Evolutionary conservation across 2,888 invertebrate species (phyloP).

Genomic region (Eudemis profundana): DNA sequence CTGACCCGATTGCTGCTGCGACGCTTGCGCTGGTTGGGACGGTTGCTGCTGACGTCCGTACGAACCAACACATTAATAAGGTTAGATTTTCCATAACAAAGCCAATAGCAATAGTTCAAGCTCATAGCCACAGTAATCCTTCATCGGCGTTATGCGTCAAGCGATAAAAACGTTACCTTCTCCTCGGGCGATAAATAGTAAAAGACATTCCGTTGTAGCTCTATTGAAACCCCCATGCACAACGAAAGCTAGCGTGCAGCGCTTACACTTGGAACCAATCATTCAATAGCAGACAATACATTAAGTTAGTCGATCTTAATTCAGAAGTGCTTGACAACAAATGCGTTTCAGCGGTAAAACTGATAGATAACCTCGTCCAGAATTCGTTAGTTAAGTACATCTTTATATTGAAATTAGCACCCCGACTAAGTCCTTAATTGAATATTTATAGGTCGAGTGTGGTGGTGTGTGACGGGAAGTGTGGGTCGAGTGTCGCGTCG

Average conservation of each 20-base stretch:
- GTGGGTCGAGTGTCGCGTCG: conserved; percentile 68
- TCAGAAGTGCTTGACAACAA: conserved; percentile 67
- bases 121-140: conserved; percentile 74
- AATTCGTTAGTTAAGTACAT: conserved; percentile 23
- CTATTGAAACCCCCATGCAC: conserved; percentile 84
- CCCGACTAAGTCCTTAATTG: conserved; percentile 48
- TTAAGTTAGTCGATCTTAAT: conserved; percentile 57
- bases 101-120: conserved; percentile 81
- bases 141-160: conserved; percentile 76
- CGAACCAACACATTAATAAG: conserved; percentile 86
- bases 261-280: conserved; percentile 78
- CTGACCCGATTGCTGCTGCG: conserved; percentile 82
- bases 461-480: conserved; percentile 69
- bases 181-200: conserved; percentile 68
- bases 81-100: conserved; percentile 84
- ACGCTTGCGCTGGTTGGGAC: conserved; percentile 84
- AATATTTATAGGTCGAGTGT: conserved; percentile 60
- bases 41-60: conserved; percentile 86
- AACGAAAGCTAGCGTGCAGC: conserved; percentile 85
- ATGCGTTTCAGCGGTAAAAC: conserved; percentile 31
- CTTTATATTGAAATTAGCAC: conserved; percentile 30
- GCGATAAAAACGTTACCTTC: conserved; percentile 81
- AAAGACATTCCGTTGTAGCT: conserved; percentile 79
- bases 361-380: conserved; percentile 27
- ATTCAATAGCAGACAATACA: conserved; percentile 70